These are phyloP conservation scores for Gasteruption jaculator DNA, from an alignment of 2,888 invertebrate genomes.

Conservation along the genomic window DNA sequence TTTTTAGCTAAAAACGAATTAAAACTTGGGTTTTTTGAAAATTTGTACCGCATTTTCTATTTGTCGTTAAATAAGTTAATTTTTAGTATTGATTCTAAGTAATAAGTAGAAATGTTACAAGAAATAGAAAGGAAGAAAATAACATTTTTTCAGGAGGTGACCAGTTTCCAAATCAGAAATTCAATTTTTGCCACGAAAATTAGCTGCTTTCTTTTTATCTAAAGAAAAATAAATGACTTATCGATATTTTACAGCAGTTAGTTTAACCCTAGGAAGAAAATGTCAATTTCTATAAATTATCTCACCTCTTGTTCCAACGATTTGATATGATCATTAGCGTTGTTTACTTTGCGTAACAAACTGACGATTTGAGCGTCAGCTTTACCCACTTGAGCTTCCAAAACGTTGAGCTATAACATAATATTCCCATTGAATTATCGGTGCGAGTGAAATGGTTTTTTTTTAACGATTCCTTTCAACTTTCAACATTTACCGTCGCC, in stretches of 20 bases:
- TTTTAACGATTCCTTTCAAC: slow-evolving; percentile 2
- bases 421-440: slow-evolving; percentile 4
- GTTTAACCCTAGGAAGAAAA: not conserved
- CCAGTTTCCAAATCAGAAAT: too few species aligned
- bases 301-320: slow-evolving; percentile 57
- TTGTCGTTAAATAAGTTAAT: too few species aligned
- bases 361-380: slow-evolving; percentile 63
- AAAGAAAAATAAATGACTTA: slow-evolving; percentile 1
- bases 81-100: too few species aligned
- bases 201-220: too few species aligned
- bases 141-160: too few species aligned
- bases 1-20: too few species aligned
- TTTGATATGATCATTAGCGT: slow-evolving; percentile 63
- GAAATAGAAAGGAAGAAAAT: too few species aligned
- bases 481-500: slow-evolving; percentile 4
- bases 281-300: too few species aligned
- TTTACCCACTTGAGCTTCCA: slow-evolving; percentile 64
- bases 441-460: not conserved
- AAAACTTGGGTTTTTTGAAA: too few species aligned
- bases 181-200: too few species aligned
- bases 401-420: slow-evolving; percentile 44
- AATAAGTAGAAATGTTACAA: too few species aligned
- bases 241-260: not conserved
- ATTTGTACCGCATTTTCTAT: too few species aligned
- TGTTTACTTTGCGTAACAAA: slow-evolving; percentile 61